Base-by-base conservation (phyloP, 1,140 invertebrate species). In the Brachionus rotundiformis region DNA sequence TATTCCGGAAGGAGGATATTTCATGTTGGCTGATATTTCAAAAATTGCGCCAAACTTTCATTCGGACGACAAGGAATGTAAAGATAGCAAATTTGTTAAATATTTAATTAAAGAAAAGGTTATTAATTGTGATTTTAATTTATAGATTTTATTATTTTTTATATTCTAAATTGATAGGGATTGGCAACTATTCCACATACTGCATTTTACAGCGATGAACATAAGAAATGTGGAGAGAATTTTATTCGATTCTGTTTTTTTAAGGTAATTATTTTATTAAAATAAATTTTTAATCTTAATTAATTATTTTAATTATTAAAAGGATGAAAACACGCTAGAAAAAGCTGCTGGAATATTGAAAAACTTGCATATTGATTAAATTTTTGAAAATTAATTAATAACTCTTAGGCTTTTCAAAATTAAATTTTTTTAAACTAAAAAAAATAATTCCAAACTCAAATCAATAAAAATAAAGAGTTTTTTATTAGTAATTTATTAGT, bases 1-100 rank as follows among this genome's bases (percentile, higher is more conserved):
- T 0, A 90, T 98, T 61, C 97, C 97, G 0, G 93, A 98, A 73
- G 96, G 94, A 13, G 96, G 96, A 0, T 99, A 98, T 87, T 98
- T 99, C 86, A 94, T 99, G 90, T 86, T 98, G 10, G 95, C 94
- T 2, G 93, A 98, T 87, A 97, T 94, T 92, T 91, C 86, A 8
- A 84, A 85, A 44, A 80, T 87, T 11, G 83, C 76, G 11, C 33
- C 49, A 36, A 54, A 63, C 23, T 79, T 79, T 41, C n/a, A 36
- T 19, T 29, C 76, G 6, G 76, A 79, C 23, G 7, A 61, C 39
- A 54, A 54, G 5, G 76, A 79, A 25, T 54, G 27, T 10, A 79
- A 79, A 63, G 76, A 81, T 36, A 71, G 36, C 29, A 81, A 81
- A 44, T 81, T 81, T 81, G 54, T 68, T 47, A 81, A 68, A 49